These are phyloP conservation scores for Coecobrya sp. DNA, from an alignment of 2,888 invertebrate genomes.

Conservation along the genomic window DNA sequence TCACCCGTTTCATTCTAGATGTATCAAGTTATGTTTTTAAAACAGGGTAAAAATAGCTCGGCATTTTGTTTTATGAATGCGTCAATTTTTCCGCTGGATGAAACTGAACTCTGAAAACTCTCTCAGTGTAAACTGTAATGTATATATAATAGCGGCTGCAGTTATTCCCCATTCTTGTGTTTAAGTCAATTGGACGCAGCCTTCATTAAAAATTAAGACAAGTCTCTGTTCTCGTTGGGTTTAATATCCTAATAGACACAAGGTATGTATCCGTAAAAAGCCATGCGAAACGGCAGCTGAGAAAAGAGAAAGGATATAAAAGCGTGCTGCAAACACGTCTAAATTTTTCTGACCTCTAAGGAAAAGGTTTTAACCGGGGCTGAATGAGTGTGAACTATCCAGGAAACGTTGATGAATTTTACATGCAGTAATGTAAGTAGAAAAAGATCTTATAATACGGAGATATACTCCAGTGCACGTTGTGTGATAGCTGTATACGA, in stretches of 20 bases:
- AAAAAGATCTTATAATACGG: neutral
- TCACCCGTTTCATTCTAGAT: neutral
- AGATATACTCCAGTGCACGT: too few relatives aligned
- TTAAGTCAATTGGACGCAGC: conserved; percentile 46
- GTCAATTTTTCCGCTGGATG: neutral
- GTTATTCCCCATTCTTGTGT: neutral
- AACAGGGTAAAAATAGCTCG: neutral
- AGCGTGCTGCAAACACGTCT: neutral
- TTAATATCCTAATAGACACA: conserved; percentile 17
- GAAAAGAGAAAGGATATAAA: neutral
- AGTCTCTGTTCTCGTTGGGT: neutral
- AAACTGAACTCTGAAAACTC: conserved; percentile 1
- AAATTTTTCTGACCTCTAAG: conserved; percentile 8
- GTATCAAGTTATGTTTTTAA: neutral
- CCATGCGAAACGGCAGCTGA: neutral
- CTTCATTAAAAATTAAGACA: conserved; percentile 57
- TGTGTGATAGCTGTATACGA: too few relatives aligned
- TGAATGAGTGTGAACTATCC: conserved; percentile 44
- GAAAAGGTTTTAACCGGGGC: conserved; percentile 28
- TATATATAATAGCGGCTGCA: neutral
- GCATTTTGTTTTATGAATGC: conserved; percentile 1
- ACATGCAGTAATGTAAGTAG: conserved; percentile 3
- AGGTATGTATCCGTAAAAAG: neutral
- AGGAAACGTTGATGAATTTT: conserved; percentile 29
- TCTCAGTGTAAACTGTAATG: neutral